Evolutionary conservation across 1,140 invertebrate species (phyloP).

Genomic region (Lasaia peninsularis): DNA sequence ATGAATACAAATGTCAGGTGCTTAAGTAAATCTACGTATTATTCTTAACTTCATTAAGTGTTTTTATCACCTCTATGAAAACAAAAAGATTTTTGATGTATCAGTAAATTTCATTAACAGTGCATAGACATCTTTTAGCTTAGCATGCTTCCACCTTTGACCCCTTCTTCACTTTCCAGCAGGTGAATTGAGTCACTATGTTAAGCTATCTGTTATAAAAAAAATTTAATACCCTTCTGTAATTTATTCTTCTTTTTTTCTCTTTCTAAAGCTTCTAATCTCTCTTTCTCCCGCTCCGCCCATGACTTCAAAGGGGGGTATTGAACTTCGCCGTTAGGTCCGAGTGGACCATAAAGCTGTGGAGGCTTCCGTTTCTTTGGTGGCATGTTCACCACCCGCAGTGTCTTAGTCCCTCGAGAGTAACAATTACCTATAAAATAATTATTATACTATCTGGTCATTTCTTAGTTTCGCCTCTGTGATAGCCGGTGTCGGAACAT

Average conservation of each 20-base stretch:
- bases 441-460: too few relatives aligned
- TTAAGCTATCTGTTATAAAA: neutral
- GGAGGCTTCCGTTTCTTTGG: slow-evolving; percentile 41
- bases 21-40: too few relatives aligned
- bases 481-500: too few relatives aligned
- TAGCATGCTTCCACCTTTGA: too few relatives aligned
- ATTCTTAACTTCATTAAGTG: too few relatives aligned
- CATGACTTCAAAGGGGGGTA: slow-evolving; percentile 56
- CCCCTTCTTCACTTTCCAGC: too few relatives aligned
- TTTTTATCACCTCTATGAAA: too few relatives aligned
- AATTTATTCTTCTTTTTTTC: slow-evolving; percentile 48
- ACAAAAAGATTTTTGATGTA: too few relatives aligned
- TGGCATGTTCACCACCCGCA: slow-evolving; percentile 53
- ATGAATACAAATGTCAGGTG: too few relatives aligned
- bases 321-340: slow-evolving; percentile 52
- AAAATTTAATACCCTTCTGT: slow-evolving; percentile 44
- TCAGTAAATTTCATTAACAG: too few relatives aligned
- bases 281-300: slow-evolving; percentile 49
- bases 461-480: too few relatives aligned
- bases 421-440: slow-evolving; percentile 52
- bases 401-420: slow-evolving; percentile 42
- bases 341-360: slow-evolving; percentile 49
- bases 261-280: slow-evolving; percentile 32
- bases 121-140: too few relatives aligned
- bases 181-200: slow-evolving; percentile 1